These are phyloP conservation scores for Apodemia zela DNA, from an alignment of 2,888 invertebrate genomes.

Conservation along the genomic window DNA sequence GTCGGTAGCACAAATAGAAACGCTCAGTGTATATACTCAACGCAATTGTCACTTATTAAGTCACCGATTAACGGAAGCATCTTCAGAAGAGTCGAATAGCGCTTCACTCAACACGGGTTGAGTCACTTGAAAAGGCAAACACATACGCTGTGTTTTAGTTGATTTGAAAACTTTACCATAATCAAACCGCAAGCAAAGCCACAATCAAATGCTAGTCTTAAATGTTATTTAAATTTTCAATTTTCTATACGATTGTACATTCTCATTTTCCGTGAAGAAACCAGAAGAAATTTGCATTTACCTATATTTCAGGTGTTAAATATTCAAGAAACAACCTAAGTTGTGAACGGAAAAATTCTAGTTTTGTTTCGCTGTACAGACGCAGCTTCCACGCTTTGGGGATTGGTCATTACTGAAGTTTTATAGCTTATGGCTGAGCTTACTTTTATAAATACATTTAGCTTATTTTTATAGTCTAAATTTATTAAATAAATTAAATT, in stretches of 20 bases:
- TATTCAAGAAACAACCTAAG: slow-evolving; percentile 14
- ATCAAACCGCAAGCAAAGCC: no score
- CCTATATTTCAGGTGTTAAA: slow-evolving; percentile 6
- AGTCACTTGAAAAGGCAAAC: no score
- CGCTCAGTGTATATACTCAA: no score
- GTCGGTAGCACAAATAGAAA: no score
- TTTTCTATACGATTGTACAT: neutral
- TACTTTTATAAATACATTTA: neutral
- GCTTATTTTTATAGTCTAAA: neutral
- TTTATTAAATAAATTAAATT: neutral
- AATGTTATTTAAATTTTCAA: neutral
- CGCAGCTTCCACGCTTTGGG: neutral
- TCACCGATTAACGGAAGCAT: no score
- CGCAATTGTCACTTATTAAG: no score
- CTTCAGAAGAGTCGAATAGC: no score
- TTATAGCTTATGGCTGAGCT: neutral
- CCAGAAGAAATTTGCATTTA: slow-evolving; percentile 1
- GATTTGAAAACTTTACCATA: no score
- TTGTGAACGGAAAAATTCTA: slow-evolving; percentile 12
- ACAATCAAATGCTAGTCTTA: neutral
- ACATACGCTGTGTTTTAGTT: no score
- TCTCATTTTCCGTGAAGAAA: neutral
- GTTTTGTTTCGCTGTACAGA: slow-evolving; percentile 1
- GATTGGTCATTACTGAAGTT: slow-evolving; percentile 11
- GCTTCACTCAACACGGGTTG: no score